A percentile compares a stretch with the other conserved stretches of the same genome.
Evolutionary conservation across 1,140 invertebrate genomes (phyloP).

Genomic region (Amyelois transitella): DNA sequence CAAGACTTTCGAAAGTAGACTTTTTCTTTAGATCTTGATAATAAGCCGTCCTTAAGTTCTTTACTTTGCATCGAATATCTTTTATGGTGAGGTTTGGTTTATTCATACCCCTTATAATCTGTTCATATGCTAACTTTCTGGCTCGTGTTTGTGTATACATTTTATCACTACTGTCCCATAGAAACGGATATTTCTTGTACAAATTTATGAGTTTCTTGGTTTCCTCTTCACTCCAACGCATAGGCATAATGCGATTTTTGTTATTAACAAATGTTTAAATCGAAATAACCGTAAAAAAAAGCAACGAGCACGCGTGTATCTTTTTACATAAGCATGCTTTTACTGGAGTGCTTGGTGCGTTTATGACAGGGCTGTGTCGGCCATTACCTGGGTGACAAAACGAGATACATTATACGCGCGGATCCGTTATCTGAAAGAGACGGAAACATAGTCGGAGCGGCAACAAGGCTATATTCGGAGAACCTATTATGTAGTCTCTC

Average conservation of each 20-base stretch:
- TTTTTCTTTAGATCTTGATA: constrained; percentile 5
- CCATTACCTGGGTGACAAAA: neutral
- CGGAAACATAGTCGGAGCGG: neutral
- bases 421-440: neutral
- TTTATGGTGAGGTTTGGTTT: neutral
- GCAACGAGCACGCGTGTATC: constrained; percentile 1
- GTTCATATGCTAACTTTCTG: constrained; percentile 3
- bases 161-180: constrained; percentile 1
- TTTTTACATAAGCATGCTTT: constrained; percentile 1
- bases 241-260: neutral
- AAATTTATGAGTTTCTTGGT: constrained; percentile 7
- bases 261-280: neutral
- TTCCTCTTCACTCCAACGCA: constrained; percentile 5
- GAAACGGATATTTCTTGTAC: constrained; percentile 3
- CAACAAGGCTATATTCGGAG: neutral
- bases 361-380: neutral
- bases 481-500: no score
- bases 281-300: neutral
- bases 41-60: constrained; percentile 8
- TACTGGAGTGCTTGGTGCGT: neutral
- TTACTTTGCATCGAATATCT: constrained; percentile 9
- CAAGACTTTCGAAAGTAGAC: neutral
- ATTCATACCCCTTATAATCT: neutral
- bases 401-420: neutral
- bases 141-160: neutral